Percentiles rank a stretch among this genome's conserved stretches.
Conservation (phyloP, 2,113 vertebrate species). For the Odontesthes bonariensis region DNA sequence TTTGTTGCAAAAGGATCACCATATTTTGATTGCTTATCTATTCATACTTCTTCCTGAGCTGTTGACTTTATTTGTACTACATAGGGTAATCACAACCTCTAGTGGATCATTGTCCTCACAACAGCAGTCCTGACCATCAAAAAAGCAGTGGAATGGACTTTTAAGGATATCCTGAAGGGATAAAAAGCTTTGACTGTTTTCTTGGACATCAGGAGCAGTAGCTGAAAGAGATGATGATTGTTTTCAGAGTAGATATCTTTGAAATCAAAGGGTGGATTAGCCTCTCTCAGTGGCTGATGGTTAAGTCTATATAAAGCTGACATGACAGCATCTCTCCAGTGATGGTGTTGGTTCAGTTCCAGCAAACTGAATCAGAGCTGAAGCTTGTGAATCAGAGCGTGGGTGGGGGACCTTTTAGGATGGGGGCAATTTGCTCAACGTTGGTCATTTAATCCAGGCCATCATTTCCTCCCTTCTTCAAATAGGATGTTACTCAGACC, state of each 20-base stretch:
- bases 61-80: conserved; percentile 17
- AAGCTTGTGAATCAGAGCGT: conserved; percentile 29
- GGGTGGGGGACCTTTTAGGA: conserved; percentile 39
- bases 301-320: conserved; percentile 49
- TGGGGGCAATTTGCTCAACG: conserved; percentile 11
- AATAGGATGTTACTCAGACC: conserved; percentile 37
- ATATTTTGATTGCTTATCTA: background rate
- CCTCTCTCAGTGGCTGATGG: conserved; percentile 26
- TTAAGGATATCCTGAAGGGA: conserved; percentile 17
- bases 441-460: conserved; percentile 3
- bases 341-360: conserved; percentile 41
- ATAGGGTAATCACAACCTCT: conserved; percentile 74
- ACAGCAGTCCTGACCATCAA: conserved; percentile 37
- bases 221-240: background rate
- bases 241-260: background rate
- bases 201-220: background rate
- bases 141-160: conserved; percentile 24
- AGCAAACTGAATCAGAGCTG: conserved; percentile 31
- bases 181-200: conserved; percentile 3
- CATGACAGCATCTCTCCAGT: conserved; percentile 44
- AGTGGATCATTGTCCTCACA: conserved; percentile 72
- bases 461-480: conserved; percentile 13
- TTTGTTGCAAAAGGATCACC: background rate
- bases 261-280: conserved; percentile 24
- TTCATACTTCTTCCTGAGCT: background rate